These are phyloP conservation scores for Eriosoma lanigerum DNA, from an alignment of 1,140 invertebrate genomes.

Conservation along the genomic window DNA sequence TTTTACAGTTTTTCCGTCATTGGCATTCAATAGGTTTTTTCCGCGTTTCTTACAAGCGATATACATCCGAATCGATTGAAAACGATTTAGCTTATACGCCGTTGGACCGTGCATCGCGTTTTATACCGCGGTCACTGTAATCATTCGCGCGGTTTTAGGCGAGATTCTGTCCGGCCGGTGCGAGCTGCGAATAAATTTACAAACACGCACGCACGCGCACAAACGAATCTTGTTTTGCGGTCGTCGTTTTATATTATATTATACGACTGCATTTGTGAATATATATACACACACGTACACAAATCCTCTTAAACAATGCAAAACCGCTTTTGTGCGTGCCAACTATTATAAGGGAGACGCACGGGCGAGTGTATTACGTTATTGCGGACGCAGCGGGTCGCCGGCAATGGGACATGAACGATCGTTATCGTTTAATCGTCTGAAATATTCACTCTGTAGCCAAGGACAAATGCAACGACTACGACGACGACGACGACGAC, in stretches of 20 bases:
- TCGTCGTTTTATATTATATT: conserved; percentile 27
- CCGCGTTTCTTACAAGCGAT: too few relatives aligned
- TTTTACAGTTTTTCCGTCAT: too few relatives aligned
- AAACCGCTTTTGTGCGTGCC: conserved; percentile 44
- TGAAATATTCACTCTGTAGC: conserved; percentile 33
- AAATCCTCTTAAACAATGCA: conserved; percentile 45
- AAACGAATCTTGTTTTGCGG: conserved; percentile 18
- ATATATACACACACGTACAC: not conserved
- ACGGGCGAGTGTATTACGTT: conserved; percentile 26
- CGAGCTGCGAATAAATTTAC: conserved; percentile 16
- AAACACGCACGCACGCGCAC: not conserved
- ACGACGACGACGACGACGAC: not conserved
- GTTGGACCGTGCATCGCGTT: too few relatives aligned
- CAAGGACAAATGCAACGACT: conserved; percentile 20
- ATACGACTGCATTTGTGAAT: not conserved
- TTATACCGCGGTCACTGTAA: too few relatives aligned
- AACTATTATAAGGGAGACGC: conserved; percentile 42
- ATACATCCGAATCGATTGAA: too few relatives aligned
- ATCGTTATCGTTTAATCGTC: conserved; percentile 48
- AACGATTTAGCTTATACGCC: too few relatives aligned
- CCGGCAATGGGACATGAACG: conserved; percentile 33
- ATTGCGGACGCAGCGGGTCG: conserved; percentile 38
- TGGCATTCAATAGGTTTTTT: too few relatives aligned
- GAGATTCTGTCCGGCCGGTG: not conserved
- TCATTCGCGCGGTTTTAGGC: too few relatives aligned